Percentiles rank a stretch among this genome's conserved stretches.
Conservation (phyloP, 1,140 invertebrate genomes). For the Pseudoatta argentina region DNA sequence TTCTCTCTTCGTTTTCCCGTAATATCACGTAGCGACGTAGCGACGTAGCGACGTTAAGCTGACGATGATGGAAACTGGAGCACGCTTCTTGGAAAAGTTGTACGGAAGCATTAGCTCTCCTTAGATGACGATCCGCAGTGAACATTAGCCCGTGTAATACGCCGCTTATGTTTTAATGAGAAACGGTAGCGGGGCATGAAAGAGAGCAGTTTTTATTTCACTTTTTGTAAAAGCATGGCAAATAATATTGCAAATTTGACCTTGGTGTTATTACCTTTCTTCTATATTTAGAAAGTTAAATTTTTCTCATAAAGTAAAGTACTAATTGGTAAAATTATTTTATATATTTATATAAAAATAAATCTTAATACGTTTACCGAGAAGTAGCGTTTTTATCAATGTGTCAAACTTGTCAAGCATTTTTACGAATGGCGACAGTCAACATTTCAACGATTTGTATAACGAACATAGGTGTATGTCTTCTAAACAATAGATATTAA, state of each 20-base stretch:
- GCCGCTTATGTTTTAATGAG: constrained; percentile 42
- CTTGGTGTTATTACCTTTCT: neutral
- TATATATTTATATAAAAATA: neutral
- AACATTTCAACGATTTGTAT: no score
- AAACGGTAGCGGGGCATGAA: neutral
- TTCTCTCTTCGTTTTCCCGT: constrained; percentile 28
- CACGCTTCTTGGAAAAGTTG: constrained; percentile 47
- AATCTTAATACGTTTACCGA: neutral
- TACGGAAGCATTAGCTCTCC: constrained; percentile 28
- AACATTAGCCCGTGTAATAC: constrained; percentile 24
- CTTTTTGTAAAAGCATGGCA: neutral
- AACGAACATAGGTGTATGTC: no score
- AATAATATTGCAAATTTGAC: neutral
- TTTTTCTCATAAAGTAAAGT: neutral
- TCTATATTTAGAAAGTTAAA: neutral
- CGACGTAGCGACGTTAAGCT: constrained; percentile 18
- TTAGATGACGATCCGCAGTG: constrained; percentile 14
- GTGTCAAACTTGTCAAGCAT: no score
- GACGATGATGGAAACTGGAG: constrained; percentile 57
- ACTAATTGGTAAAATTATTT: neutral
- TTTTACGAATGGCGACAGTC: no score
- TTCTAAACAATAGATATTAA: no score
- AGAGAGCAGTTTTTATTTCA: neutral
- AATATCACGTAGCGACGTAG: constrained; percentile 19
- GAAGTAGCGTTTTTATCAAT: no score